phyloP scores from a whole-genome alignment of 2,888 invertebrate genomes.

The Watsonalla cultraria region DNA sequence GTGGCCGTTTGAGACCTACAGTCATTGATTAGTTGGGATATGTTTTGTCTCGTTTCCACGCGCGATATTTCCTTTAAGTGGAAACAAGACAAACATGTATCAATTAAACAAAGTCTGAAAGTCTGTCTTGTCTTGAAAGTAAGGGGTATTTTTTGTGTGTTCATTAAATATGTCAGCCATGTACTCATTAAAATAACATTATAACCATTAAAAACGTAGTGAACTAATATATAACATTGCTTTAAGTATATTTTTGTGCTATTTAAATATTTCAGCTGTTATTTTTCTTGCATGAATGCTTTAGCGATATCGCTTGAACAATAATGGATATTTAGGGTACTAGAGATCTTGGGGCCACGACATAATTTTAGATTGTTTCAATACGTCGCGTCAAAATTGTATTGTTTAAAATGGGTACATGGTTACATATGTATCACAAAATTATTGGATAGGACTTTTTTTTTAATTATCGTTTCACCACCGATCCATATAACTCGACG shows the following conservation, averaged over 20 bases:
- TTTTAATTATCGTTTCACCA: conserved; percentile 15
- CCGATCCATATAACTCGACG: conserved; percentile 20
- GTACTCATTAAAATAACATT: conserved; percentile 18
- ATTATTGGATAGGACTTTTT: conserved; percentile 20
- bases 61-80: no score
- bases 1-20: no score
- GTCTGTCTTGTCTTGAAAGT: no score
- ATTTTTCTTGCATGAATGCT: not conserved
- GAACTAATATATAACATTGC: not conserved
- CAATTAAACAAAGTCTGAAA: no score
- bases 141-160: not conserved
- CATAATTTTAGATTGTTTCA: no score
- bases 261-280: not conserved
- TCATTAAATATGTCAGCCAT: conserved; percentile 9
- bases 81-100: no score
- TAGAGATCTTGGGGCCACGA: no score
- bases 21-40: not conserved
- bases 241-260: no score
- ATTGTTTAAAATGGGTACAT: conserved; percentile 21
- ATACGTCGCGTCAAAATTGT: conserved; percentile 1
- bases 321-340: no score
- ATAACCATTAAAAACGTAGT: not conserved
- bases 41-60: not conserved
- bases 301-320: not conserved
- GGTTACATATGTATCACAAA: conserved; percentile 9